phyloP scores from a whole-genome alignment of 2,888 invertebrate species.

The Acanthosoma haemorrhoidale region DNA sequence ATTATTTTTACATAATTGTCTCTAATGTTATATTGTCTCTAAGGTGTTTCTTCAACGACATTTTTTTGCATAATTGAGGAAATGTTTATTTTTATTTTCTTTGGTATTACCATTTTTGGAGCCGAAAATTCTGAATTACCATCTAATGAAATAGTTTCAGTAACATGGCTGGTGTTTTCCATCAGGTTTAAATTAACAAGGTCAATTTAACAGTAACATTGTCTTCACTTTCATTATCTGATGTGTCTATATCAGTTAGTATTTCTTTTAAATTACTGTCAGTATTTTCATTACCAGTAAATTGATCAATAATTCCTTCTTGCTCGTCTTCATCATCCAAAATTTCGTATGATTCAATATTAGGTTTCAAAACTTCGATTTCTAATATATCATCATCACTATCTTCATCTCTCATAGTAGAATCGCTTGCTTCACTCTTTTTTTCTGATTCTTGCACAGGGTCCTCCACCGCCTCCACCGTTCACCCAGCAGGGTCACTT shows the following conservation, averaged over 20 bases:
- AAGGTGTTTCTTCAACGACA: slow-evolving; percentile 52
- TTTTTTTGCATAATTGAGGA: slow-evolving; percentile 45
- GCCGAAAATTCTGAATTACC: slow-evolving; percentile 67
- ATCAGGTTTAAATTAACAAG: slow-evolving; percentile 51
- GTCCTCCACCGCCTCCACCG: slow-evolving; percentile 38
- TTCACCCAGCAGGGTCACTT: slow-evolving; percentile 56
- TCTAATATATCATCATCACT: slow-evolving; percentile 66
- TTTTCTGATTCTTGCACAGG: slow-evolving; percentile 33
- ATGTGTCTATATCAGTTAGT: slow-evolving; percentile 49
- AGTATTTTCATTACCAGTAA: slow-evolving; percentile 40
- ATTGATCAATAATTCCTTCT: slow-evolving; percentile 50
- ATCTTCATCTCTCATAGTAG: slow-evolving; percentile 50
- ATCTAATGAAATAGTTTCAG: slow-evolving; percentile 47
- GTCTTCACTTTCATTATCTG: slow-evolving; percentile 34
- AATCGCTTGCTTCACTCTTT: slow-evolving; percentile 22
- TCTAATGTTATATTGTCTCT: no score
- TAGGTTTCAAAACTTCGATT: slow-evolving; percentile 60
- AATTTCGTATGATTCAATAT: slow-evolving; percentile 60
- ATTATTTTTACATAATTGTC: no score
- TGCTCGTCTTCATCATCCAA: slow-evolving; percentile 55
- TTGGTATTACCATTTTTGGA: slow-evolving; percentile 41
- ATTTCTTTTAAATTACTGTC: slow-evolving; percentile 19
- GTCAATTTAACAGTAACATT: slow-evolving; percentile 48
- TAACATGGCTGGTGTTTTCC: slow-evolving; percentile 59
- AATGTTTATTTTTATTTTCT: slow-evolving; percentile 75